Evolutionary conservation across 2,888 invertebrate species (phyloP), one percentile per base, ranked within the genome.

Genomic region (Amphipyra tragopoginis): DNA sequence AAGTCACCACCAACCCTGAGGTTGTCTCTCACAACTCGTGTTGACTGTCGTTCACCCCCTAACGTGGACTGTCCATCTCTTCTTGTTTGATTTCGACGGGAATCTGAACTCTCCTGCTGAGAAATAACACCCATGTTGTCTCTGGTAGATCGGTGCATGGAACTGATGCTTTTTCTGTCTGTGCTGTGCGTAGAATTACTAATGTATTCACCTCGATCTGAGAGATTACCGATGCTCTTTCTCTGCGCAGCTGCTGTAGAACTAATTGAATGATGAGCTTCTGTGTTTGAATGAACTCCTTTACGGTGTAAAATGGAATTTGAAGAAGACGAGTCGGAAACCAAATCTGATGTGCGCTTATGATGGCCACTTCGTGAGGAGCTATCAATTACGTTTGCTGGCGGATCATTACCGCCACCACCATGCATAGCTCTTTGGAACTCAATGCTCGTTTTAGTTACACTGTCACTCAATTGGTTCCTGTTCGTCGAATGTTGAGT

Each of bases 301-400:
- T 97, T 97, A 43, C 98, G 96, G 86, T 98, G 97, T 38, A 98
- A 95, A 45, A 98, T 97, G 43, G 97, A 95, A 82, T 98, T 98
- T 51, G 95, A 96, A 3, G 97, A 96, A 76, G 97, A 96, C n/a
- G 96, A 96, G 56, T 97, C 96, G 0, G 97, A 96, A 0, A 97
- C 96, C 66, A 98, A 96, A 49, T 97, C 96, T 67, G 96, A 97
- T 81, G 97, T 96, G 44, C 97, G 95, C 82, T 97, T 98, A 84
- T 97, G 97, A 71, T 96, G 95, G 7, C 94, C 94, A 59, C 87
- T 79, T 45, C 92, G 89, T 45, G 88, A 79, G n/a, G 90, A 77
- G 68, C 84, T 86, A 39, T 93, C 90, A 9, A 83, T 72, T 14
- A 82, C 71, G 13, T 79, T 68, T 26, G 81, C 63, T 10, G 75